Percentiles rank a stretch among this genome's conserved stretches.
Evolutionary conservation across 2,797 vertebrate genomes (phyloP).

Genomic region (Falco rusticolus): DNA sequence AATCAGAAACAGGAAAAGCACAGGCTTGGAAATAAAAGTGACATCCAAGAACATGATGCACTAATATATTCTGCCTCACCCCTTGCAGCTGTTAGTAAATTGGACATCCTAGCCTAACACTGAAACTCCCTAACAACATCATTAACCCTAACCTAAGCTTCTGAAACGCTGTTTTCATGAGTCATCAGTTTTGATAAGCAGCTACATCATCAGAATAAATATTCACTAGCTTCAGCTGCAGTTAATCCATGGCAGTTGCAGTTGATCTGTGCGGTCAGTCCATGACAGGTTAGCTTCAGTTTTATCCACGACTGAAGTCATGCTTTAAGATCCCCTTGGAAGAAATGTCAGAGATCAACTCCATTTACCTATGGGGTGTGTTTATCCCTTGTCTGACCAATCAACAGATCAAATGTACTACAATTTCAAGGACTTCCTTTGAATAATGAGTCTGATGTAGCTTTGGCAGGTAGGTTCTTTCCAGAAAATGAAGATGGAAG

Average conservation of each 20-base stretch:
- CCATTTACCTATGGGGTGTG: background rate
- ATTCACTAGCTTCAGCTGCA: background rate
- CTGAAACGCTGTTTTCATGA: background rate
- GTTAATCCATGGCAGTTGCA: background rate
- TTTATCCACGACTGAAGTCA: background rate
- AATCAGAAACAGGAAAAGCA: background rate
- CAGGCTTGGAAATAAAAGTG: background rate
- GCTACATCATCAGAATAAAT: background rate
- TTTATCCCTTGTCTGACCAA: background rate
- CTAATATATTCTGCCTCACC: accelerated
- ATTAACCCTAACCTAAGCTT: background rate
- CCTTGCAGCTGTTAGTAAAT: background rate
- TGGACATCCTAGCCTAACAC: background rate
- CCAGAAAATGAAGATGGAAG: background rate
- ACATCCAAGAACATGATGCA: background rate
- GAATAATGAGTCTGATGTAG: background rate
- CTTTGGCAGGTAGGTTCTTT: background rate
- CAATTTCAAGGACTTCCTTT: background rate
- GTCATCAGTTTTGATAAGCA: background rate
- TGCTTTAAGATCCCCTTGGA: background rate
- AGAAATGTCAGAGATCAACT: background rate
- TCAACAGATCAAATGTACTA: background rate
- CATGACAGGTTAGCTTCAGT: background rate
- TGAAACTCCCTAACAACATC: background rate
- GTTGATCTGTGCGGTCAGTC: background rate